These are phyloP conservation scores for Brachylomia viminalis DNA, from an alignment of 2,888 invertebrate genomes.

Conservation along the genomic window DNA sequence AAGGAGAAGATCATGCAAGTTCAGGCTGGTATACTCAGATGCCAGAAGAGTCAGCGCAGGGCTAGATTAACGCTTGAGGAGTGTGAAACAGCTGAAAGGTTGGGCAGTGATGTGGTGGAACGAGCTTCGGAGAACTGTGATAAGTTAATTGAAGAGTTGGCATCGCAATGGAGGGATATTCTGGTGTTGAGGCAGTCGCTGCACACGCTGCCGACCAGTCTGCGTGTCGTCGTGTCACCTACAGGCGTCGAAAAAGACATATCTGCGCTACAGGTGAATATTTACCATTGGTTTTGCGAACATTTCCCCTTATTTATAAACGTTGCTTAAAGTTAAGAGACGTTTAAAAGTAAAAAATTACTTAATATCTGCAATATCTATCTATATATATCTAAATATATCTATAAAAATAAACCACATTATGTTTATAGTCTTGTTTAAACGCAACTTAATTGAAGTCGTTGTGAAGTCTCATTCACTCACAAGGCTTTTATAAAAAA, in stretches of 20 bases:
- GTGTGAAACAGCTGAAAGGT: slow-evolving; percentile 93
- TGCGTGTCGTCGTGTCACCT: slow-evolving; percentile 94
- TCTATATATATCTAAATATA: too few relatives aligned
- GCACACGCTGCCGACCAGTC: slow-evolving; percentile 94
- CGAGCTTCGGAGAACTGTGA: slow-evolving; percentile 94
- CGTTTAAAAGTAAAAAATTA: too few relatives aligned
- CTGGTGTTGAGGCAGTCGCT: slow-evolving; percentile 93
- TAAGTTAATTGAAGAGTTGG: slow-evolving; percentile 92
- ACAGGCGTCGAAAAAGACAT: slow-evolving; percentile 94
- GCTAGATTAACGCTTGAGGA: slow-evolving; percentile 92
- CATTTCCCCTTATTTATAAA: too few relatives aligned
- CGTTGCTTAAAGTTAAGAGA: too few relatives aligned
- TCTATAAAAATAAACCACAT: too few relatives aligned
- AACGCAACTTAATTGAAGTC: too few relatives aligned
- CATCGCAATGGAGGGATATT: slow-evolving; percentile 94
- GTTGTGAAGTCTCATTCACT: too few relatives aligned
- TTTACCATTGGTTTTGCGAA: neutral
- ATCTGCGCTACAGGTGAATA: slow-evolving; percentile 89
- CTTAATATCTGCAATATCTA: too few relatives aligned
- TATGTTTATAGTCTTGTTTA: neutral
- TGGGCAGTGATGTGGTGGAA: slow-evolving; percentile 94
- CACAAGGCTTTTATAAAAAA: too few relatives aligned
- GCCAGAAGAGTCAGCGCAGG: slow-evolving; percentile 92
- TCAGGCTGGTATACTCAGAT: slow-evolving; percentile 92
- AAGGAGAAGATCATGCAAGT: slow-evolving; percentile 94